Evolutionary conservation across 2,113 vertebrate species (phyloP).

Genomic region (Phaethon lepturus): DNA sequence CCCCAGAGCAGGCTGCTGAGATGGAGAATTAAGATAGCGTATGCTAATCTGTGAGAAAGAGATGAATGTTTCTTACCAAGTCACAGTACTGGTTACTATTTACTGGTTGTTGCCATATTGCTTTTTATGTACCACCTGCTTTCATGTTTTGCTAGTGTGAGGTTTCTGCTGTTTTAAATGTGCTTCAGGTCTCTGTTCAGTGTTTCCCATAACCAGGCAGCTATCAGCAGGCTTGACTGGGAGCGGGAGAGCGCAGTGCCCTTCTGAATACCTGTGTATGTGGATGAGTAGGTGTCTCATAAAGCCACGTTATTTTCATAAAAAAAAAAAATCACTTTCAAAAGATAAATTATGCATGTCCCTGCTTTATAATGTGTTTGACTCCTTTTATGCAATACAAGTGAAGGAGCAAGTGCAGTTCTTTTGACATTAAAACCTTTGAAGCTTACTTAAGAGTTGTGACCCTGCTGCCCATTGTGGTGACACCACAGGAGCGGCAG

Average conservation of each 20-base stretch:
- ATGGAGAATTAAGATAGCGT: accelerated
- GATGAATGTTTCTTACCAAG: accelerated
- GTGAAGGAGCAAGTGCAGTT: not conserved
- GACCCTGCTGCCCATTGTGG: accelerated
- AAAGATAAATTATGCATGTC: not conserved
- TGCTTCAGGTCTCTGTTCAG: accelerated
- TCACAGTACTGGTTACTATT: not conserved
- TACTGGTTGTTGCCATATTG: not conserved
- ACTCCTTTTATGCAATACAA: not conserved
- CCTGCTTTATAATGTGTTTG: not conserved
- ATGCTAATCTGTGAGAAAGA: not conserved
- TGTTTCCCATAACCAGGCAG: not conserved
- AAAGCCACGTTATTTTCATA: accelerated
- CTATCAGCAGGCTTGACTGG: accelerated
- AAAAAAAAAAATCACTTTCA: too few relatives aligned
- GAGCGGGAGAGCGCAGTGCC: accelerated
- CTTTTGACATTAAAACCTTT: not conserved
- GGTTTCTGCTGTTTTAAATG: not conserved
- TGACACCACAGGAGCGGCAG: too few relatives aligned
- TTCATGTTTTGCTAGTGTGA: not conserved
- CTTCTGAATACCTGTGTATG: accelerated
- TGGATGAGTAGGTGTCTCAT: not conserved
- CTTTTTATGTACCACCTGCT: not conserved
- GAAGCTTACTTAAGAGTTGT: accelerated
- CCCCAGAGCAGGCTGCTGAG: not conserved